phyloP scores from a whole-genome alignment of 2,888 invertebrate genomes.

The Calameuta pallipes region DNA sequence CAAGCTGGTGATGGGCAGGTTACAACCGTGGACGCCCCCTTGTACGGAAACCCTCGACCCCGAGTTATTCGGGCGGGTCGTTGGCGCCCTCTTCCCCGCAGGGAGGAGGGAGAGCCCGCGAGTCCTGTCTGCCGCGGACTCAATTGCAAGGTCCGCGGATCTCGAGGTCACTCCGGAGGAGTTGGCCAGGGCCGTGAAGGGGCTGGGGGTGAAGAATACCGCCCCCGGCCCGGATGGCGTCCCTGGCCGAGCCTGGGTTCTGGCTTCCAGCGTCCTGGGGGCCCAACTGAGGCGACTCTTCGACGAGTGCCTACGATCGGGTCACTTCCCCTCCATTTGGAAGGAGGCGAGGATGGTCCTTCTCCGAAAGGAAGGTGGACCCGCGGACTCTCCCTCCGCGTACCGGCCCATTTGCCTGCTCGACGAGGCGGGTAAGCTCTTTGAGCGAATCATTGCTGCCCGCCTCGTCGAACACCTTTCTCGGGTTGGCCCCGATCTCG shows the following conservation, averaged over 20 bases:
- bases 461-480: neutral
- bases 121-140: neutral
- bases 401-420: neutral
- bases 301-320: no score
- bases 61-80: neutral
- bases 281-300: no score
- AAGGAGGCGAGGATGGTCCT: neutral
- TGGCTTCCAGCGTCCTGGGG: neutral
- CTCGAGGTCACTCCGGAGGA: neutral
- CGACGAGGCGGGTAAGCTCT: neutral
- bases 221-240: neutral
- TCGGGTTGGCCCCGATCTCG: neutral
- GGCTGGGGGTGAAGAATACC: neutral
- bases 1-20: constrained; percentile 16
- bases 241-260: neutral
- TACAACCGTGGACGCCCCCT: neutral
- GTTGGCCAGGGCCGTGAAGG: neutral
- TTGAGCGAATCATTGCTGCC: neutral
- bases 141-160: no score
- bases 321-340: neutral
- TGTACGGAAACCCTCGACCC: neutral
- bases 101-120: neutral
- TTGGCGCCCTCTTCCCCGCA: neutral
- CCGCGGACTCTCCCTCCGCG: neutral
- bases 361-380: neutral